Evolutionary conservation across 2,888 invertebrate genomes (phyloP).

Genomic region (Ophion ellenae): DNA sequence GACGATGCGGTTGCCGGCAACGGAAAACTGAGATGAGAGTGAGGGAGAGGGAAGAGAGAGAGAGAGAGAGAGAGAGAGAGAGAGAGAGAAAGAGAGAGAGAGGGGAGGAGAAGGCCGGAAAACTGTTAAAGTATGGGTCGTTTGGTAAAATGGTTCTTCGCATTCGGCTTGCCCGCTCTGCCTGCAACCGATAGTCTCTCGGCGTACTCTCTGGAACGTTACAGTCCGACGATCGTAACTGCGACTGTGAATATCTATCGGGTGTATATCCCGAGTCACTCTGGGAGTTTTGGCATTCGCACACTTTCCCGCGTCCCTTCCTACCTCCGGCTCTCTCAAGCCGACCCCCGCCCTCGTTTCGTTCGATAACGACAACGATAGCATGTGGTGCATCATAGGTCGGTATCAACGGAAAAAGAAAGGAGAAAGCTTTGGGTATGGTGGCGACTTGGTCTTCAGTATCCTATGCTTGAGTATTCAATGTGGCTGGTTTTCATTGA

Average conservation of each 20-base stretch:
- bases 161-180: slow-evolving; percentile 66
- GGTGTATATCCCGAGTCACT: slow-evolving; percentile 67
- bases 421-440: neutral
- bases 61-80: too few species aligned
- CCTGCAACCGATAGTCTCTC: slow-evolving; percentile 43
- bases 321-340: neutral
- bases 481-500: slow-evolving; percentile 71
- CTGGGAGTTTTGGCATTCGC: slow-evolving; percentile 46
- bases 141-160: slow-evolving; percentile 70
- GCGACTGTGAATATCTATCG: slow-evolving; percentile 74
- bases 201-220: slow-evolving; percentile 34
- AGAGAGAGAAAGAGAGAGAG: too few species aligned
- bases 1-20: slow-evolving; percentile 18
- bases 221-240: slow-evolving; percentile 62
- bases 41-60: neutral
- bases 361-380: slow-evolving; percentile 33
- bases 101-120: slow-evolving; percentile 45
- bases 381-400: slow-evolving; percentile 5
- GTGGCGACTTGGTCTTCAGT: neutral
- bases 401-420: neutral
- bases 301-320: slow-evolving; percentile 35
- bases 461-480: slow-evolving; percentile 69
- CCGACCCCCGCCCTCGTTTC: slow-evolving; percentile 4
- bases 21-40: slow-evolving; percentile 13
- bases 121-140: slow-evolving; percentile 68